A percentile compares a stretch with the other conserved stretches of the same genome.
Evolutionary conservation across 2,113 vertebrate species (phyloP).

Genomic region (Stigmatopora argus): DNA sequence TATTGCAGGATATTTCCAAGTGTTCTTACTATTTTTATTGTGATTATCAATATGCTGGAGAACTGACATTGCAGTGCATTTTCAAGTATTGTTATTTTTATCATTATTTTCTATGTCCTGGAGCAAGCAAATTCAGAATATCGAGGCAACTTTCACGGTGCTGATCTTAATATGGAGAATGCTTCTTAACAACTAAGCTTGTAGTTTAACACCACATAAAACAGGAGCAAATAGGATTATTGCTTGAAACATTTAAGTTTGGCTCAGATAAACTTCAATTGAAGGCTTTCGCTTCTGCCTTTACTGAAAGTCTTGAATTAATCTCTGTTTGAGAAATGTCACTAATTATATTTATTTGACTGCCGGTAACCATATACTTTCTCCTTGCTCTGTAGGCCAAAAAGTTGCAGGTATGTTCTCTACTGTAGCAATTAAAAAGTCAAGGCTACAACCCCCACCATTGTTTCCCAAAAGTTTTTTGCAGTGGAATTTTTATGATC

Average conservation of each 20-base stretch:
- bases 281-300: no score
- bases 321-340: background rate
- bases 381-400: background rate
- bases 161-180: background rate
- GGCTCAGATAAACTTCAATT: no score
- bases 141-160: background rate
- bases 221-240: no score
- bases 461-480: background rate
- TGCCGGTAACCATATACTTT: background rate
- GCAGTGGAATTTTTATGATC: constrained; percentile 41
- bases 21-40: no score
- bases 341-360: background rate
- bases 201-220: background rate
- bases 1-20: background rate
- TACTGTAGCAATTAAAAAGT: background rate
- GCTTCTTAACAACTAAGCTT: background rate
- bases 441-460: background rate
- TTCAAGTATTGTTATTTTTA: no score
- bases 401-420: background rate
- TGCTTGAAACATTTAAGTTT: no score
- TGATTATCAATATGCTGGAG: no score
- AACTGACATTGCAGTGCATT: no score
- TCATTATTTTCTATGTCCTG: background rate
- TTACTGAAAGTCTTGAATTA: no score
- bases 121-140: no score